Conservation (phyloP, 1,140 invertebrate genomes). For the Trachelipus rathkii region DNA sequence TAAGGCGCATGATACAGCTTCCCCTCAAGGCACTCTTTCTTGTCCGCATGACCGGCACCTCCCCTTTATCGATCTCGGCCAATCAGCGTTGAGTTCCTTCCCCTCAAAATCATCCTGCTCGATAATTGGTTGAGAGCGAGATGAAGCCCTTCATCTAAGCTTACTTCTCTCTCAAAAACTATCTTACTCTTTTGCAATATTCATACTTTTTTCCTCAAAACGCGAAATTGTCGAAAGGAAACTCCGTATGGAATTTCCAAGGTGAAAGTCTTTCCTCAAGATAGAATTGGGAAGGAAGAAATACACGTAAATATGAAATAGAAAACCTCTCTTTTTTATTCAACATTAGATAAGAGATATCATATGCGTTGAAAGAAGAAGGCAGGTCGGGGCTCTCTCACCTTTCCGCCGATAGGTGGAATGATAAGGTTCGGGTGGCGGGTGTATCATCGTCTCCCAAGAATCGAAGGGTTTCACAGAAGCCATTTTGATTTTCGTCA, state of each 20-base stretch:
- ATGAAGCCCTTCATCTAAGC: constrained; percentile 13
- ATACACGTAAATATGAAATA: background rate
- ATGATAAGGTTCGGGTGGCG: background rate
- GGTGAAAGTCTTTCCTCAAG: background rate
- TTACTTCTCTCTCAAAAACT: background rate
- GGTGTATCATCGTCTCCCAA: background rate
- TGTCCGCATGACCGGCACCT: constrained; percentile 29
- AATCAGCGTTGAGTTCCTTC: constrained; percentile 34
- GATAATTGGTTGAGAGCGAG: constrained; percentile 29
- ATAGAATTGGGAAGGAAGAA: background rate
- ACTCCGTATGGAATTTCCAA: background rate
- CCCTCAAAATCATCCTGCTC: constrained; percentile 21
- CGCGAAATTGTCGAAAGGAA: background rate
- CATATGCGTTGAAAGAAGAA: background rate
- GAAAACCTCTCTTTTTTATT: no score
- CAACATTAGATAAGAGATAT: no score
- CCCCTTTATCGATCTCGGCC: constrained; percentile 32
- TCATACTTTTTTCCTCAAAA: background rate
- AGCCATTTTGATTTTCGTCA: constrained; percentile 1
- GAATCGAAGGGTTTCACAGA: background rate
- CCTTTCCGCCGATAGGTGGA: background rate
- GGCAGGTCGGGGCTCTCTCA: background rate
- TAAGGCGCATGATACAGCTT: background rate
- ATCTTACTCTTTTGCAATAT: background rate
- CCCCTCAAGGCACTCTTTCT: background rate